phyloP scores from a whole-genome alignment of 2,888 invertebrate genomes.

The Diaprepes abbreviatus region DNA sequence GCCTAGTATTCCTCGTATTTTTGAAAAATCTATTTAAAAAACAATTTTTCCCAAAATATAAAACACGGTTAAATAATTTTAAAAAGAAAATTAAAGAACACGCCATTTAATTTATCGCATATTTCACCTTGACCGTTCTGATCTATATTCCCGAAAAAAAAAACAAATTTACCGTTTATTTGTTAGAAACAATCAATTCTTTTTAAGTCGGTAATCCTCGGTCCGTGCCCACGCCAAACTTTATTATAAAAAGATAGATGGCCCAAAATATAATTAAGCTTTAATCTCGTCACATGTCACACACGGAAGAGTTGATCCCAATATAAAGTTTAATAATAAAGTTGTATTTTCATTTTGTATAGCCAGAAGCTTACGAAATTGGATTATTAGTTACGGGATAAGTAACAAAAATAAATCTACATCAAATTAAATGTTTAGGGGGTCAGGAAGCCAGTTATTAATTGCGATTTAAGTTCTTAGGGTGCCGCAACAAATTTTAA shows the following conservation, averaged over 20 bases:
- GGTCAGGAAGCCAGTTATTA: too few species aligned
- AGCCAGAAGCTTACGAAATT: background rate
- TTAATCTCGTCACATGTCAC: conserved; percentile 18
- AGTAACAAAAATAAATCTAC: too few species aligned
- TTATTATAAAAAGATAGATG: conserved; percentile 18
- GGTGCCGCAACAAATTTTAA: too few species aligned
- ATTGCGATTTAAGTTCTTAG: too few species aligned
- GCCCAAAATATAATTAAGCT: conserved; percentile 14
- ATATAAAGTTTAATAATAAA: conserved; percentile 19
- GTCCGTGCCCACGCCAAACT: conserved; percentile 10
- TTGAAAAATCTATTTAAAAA: too few species aligned
- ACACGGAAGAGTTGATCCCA: conserved; percentile 11
- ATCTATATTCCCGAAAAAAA: background rate
- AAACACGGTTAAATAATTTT: too few species aligned
- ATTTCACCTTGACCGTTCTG: background rate
- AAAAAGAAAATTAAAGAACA: too few species aligned
- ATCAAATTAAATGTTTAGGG: too few species aligned
- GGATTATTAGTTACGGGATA: background rate
- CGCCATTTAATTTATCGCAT: too few species aligned
- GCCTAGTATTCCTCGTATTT: too few species aligned
- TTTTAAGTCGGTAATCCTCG: conserved; percentile 4
- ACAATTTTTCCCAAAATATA: background rate
- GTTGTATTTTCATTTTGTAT: conserved; percentile 5
- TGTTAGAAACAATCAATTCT: conserved; percentile 1
- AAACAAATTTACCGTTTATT: background rate